Evolutionary conservation across 2,888 invertebrate species (phyloP).

Genomic region (Ophioninae sp.): DNA sequence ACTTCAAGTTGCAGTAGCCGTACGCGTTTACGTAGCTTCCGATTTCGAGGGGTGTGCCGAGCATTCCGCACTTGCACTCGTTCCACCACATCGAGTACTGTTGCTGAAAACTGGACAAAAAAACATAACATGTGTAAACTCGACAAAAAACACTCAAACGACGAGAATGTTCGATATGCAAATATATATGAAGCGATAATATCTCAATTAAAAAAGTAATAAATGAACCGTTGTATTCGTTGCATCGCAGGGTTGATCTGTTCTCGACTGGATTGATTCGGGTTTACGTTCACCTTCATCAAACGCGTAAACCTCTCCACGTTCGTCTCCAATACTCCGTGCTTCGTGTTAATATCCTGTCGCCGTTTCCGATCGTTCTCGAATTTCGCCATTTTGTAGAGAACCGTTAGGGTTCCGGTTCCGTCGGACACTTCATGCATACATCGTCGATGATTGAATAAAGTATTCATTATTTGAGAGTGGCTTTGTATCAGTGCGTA

Average conservation of each 20-base stretch:
- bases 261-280: neutral
- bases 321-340: neutral
- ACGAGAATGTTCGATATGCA: too few relatives aligned
- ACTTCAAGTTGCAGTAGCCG: slow-evolving; percentile 12
- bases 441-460: neutral
- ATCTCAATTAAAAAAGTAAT: neutral
- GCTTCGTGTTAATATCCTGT: neutral
- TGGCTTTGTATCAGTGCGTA: neutral
- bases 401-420: slow-evolving; percentile 29
- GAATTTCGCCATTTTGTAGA: neutral
- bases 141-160: too few relatives aligned
- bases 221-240: slow-evolving; percentile 26
- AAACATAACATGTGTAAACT: neutral
- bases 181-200: neutral
- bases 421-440: slow-evolving; percentile 32
- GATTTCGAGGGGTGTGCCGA: neutral
- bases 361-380: neutral
- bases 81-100: slow-evolving; percentile 12
- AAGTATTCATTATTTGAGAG: neutral
- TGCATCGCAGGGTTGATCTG: neutral
- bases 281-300: slow-evolving; percentile 5
- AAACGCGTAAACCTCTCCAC: neutral
- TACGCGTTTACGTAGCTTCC: slow-evolving; percentile 21
- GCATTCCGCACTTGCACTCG: neutral
- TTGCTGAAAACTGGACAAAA: slow-evolving; percentile 24